A percentile compares a stretch with the other conserved stretches of the same genome.
Conservation (phyloP, 2,797 vertebrate genomes). For the Falco rusticolus region DNA sequence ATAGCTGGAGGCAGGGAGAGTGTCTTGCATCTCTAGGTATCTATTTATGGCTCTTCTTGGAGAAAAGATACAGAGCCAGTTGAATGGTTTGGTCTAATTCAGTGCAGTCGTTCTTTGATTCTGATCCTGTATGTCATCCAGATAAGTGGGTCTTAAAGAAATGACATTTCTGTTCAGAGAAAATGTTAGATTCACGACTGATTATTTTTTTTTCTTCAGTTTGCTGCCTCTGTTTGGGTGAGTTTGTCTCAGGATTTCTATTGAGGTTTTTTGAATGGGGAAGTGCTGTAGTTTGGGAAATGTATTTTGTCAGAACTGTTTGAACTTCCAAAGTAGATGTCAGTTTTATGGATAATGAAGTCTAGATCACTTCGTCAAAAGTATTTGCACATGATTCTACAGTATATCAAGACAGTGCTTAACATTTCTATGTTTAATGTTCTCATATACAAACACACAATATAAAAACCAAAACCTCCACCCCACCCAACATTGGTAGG, state of each 20-base stretch:
- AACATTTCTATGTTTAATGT: not conserved
- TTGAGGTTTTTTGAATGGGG: not conserved
- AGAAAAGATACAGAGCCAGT: not conserved
- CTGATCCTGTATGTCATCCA: not conserved
- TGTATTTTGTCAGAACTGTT: not conserved
- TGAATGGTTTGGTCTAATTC: not conserved
- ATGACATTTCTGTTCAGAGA: not conserved
- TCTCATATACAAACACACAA: not conserved
- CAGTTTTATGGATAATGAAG: not conserved
- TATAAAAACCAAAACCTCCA: not conserved
- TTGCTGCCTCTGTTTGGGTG: accelerated
- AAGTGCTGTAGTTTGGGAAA: not conserved
- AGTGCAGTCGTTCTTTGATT: not conserved
- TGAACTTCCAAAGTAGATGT: not conserved
- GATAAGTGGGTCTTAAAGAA: not conserved
- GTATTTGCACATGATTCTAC: not conserved
- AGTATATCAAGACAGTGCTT: not conserved
- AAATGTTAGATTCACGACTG: not conserved
- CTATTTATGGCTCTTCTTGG: not conserved
- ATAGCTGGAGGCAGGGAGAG: not conserved
- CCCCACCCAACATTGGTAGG: not conserved
- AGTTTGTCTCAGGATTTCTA: not conserved
- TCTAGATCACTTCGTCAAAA: not conserved
- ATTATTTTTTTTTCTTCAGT: not conserved
- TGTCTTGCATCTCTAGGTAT: not conserved